These are phyloP conservation scores for Tolypeutes matacus DNA, from an alignment of 2,797 vertebrate genomes.

Conservation along the genomic window DNA sequence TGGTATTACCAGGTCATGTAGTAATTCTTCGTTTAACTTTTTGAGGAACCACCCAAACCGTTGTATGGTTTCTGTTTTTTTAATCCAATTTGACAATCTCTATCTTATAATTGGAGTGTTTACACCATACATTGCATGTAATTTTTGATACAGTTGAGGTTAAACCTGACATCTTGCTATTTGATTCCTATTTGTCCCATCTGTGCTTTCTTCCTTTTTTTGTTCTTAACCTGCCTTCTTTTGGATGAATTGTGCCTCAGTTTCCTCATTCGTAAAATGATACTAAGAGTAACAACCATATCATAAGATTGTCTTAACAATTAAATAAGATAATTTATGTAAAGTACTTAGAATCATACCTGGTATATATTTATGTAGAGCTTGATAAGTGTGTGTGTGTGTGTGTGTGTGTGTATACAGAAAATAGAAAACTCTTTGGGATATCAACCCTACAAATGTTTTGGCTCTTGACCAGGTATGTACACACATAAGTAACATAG, in stretches of 20 bases:
- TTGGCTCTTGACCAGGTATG: not conserved
- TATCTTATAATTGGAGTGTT: constrained; percentile 11
- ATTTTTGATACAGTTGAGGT: constrained; percentile 6
- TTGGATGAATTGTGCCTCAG: not conserved
- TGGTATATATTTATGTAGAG: constrained; percentile 14
- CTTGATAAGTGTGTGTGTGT: not conserved
- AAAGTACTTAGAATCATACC: not conserved
- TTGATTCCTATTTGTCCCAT: constrained; percentile 2
- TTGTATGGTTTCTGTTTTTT: not conserved
- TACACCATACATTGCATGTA: not conserved
- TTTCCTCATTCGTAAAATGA: constrained; percentile 42
- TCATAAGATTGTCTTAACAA: not conserved
- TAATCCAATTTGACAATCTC: not conserved
- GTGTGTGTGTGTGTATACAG: not conserved
- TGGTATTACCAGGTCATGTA: too few species aligned
- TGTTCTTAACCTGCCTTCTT: not conserved
- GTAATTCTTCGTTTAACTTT: too few species aligned
- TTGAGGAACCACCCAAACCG: too few species aligned
- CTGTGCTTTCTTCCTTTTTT: not conserved
- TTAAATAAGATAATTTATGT: constrained; percentile 26
- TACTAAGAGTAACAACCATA: constrained; percentile 16
- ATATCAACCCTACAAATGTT: not conserved
- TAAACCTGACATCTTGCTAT: constrained; percentile 32
- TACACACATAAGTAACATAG: not conserved
- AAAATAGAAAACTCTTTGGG: not conserved